These are phyloP conservation scores for Sinonovacula constricta DNA, from an alignment of 1,140 invertebrate species.

Conservation along the genomic window DNA sequence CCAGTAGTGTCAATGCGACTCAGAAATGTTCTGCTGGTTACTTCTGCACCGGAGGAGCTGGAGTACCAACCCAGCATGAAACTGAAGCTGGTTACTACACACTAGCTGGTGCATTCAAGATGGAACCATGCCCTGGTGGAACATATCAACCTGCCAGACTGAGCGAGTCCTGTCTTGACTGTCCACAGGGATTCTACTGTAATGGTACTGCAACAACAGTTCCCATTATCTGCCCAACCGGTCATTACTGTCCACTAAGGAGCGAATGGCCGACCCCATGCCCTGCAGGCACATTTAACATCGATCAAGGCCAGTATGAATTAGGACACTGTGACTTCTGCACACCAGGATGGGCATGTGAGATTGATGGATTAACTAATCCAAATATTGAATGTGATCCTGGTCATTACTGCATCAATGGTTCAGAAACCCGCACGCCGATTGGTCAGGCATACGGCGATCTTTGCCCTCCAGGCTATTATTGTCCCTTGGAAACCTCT, in stretches of 20 bases:
- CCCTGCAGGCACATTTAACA: conserved; percentile 69
- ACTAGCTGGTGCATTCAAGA: conserved; percentile 68
- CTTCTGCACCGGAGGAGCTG: conserved; percentile 75
- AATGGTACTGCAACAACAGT: conserved; percentile 69
- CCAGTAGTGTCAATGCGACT: conserved; percentile 71
- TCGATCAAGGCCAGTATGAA: conserved; percentile 64
- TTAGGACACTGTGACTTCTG: conserved; percentile 69
- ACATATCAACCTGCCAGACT: conserved; percentile 66
- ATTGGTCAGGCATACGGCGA: conserved; percentile 63
- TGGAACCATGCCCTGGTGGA: conserved; percentile 71
- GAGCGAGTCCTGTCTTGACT: conserved; percentile 64
- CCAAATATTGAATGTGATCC: conserved; percentile 61
- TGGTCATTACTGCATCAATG: conserved; percentile 69
- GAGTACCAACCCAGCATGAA: conserved; percentile 69
- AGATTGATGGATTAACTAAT: conserved; percentile 59
- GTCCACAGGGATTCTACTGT: conserved; percentile 76
- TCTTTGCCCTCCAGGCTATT: conserved; percentile 74
- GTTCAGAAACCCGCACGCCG: conserved; percentile 66
- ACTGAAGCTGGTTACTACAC: conserved; percentile 72
- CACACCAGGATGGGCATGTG: conserved; percentile 72
- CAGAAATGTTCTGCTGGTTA: conserved; percentile 72
- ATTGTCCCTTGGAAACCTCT: conserved; percentile 71
- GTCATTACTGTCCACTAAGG: conserved; percentile 72
- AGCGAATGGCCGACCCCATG: conserved; percentile 72
- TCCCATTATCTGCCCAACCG: conserved; percentile 70